These are phyloP conservation scores for Autographa pulchrina DNA, from an alignment of 2,888 invertebrate genomes.

Conservation along the genomic window DNA sequence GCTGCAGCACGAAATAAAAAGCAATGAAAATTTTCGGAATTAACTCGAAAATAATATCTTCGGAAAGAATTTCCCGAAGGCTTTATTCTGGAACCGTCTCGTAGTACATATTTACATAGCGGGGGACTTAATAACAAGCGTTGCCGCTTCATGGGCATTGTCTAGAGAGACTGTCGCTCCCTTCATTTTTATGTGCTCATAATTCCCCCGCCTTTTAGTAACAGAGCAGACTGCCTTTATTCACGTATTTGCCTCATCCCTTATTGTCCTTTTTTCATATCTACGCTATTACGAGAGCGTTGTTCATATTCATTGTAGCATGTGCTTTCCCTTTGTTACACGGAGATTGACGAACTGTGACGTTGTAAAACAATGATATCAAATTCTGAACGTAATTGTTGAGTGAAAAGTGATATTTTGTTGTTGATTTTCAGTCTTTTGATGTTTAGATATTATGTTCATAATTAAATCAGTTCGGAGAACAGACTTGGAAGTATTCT, in stretches of 20 bases:
- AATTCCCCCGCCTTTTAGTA: constrained; percentile 73
- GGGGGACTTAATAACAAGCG: constrained; percentile 70
- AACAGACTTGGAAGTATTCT: neutral
- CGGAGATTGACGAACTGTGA: constrained; percentile 52
- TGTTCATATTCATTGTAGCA: constrained; percentile 65
- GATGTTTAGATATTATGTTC: neutral
- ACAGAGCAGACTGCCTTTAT: constrained; percentile 72
- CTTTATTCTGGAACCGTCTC: constrained; percentile 55
- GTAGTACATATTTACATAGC: constrained; percentile 62
- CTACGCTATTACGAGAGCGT: constrained; percentile 69
- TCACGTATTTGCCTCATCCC: constrained; percentile 72
- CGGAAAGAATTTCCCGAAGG: constrained; percentile 46
- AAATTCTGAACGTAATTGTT: constrained; percentile 17
- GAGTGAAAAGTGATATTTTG: constrained; percentile 4
- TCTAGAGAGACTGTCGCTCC: constrained; percentile 64
- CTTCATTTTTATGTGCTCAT: constrained; percentile 74
- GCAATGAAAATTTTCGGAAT: constrained; percentile 39
- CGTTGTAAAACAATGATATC: constrained; percentile 39
- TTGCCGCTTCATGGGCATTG: constrained; percentile 64
- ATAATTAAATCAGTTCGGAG: neutral
- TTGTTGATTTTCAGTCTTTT: constrained; percentile 5
- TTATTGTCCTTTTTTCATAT: constrained; percentile 79
- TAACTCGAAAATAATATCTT: constrained; percentile 46
- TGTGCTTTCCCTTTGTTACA: constrained; percentile 48
- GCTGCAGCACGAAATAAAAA: constrained; percentile 14